Base-by-base conservation (phyloP, 2,888 invertebrate genomes). In the Linnaemya vulpina region DNA sequence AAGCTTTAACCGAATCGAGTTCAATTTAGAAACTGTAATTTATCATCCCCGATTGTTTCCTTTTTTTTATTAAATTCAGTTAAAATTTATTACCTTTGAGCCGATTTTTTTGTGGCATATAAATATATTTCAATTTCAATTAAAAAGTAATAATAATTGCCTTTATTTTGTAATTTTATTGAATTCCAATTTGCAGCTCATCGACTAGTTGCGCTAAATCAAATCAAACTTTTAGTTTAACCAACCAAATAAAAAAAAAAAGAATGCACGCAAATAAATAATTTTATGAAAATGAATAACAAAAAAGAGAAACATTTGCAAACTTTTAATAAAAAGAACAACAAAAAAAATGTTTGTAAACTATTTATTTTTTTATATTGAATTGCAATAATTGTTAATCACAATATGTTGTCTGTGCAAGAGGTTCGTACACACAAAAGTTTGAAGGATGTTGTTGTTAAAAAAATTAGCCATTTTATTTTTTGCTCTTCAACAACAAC, bases 321-420 rank as follows among this genome's bases (percentile, higher is more conserved):
- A 15, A 46, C 2, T n/a, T 15, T 3, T 46, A 30, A 30, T 46
- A 46, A 46, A 46, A 46, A 3, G 1, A n/a, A 4, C 5, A n/a
- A 46, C 43, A 43, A 1, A 43, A n/a, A n/a, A n/a, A 43, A 43
- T 4, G 15, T 15, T 43, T 43, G 1, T 15, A 43, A 11, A 43
- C 1, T 15, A n/a, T n/a, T n/a, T 30, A 3, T 30, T 5, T 10
- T 46, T 15, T 46, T 46, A 46, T n/a, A 71, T 58, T 30, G 9
- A 71, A 58, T 25, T 49, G 43, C 11, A 71, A 71, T 58, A 71
- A 35, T 40, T 25, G 40, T 43, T 71, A n/a, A 55, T 58, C 58
- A 43, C 25, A 11, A 9, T n/a, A 43, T 43, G 43, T 58, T 40
- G 46, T n/a, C 15, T 3, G 4, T 46, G 46, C n/a, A n/a, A 4